A percentile compares a stretch with the other conserved stretches of the same genome.
Conservation (phyloP, 2,888 invertebrate genomes). For the Pammene fasciana region DNA sequence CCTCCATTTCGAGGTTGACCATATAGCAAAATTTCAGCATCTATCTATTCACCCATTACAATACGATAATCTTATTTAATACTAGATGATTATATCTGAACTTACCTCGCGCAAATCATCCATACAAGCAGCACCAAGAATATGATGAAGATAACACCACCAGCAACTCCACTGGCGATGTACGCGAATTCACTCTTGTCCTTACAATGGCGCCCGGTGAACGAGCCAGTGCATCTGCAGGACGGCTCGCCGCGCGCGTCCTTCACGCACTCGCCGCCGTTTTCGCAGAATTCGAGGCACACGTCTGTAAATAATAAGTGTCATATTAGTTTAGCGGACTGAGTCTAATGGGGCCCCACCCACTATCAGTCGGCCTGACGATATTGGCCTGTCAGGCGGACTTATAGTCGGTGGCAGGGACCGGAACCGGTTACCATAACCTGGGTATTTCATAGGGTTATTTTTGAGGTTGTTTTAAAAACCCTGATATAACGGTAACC, state of each 20-base stretch:
- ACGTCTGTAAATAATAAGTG: constrained; percentile 83
- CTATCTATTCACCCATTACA: too few relatives aligned
- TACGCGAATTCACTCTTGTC: constrained; percentile 98
- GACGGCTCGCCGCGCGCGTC: constrained; percentile 92
- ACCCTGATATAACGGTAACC: too few relatives aligned
- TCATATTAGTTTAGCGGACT: constrained; percentile 20
- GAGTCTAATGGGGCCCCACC: not conserved
- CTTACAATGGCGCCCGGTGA: constrained; percentile 93
- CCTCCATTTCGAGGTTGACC: too few relatives aligned
- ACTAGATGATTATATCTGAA: constrained; percentile 2
- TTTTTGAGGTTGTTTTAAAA: too few relatives aligned
- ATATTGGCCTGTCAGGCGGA: too few relatives aligned
- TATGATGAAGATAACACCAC: constrained; percentile 96
- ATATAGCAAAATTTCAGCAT: too few relatives aligned
- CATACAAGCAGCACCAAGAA: constrained; percentile 96
- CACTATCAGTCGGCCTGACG: too few relatives aligned
- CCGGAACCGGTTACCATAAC: too few relatives aligned
- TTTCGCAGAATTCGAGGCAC: constrained; percentile 93
- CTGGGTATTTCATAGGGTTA: too few relatives aligned
- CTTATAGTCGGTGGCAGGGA: too few relatives aligned
- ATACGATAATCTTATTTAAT: not conserved
- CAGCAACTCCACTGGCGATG: constrained; percentile 96
- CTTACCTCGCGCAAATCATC: constrained; percentile 97
- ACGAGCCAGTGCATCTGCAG: constrained; percentile 95
- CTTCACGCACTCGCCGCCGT: constrained; percentile 94